Percentiles rank a stretch among this genome's conserved stretches.
These are phyloP conservation scores for Helicoverpa assulta DNA, from an alignment of 2,888 invertebrate species.

Conservation along the genomic window DNA sequence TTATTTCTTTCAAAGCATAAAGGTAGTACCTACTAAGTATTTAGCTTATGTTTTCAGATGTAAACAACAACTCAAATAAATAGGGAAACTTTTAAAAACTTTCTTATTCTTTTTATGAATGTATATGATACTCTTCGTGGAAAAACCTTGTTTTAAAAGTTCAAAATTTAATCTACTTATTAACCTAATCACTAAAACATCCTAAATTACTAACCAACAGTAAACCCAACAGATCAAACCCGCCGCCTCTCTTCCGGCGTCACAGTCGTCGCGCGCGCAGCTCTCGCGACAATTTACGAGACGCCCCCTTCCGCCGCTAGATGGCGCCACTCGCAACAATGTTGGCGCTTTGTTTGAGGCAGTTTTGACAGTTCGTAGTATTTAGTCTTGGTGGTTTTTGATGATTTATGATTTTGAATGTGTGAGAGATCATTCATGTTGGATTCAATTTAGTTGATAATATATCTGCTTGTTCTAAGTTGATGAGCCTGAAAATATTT, in stretches of 20 bases:
- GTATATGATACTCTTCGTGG: too few species aligned
- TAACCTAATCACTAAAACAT: neutral
- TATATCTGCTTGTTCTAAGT: too few species aligned
- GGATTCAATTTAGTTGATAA: neutral
- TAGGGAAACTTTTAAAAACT: too few species aligned
- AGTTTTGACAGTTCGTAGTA: slow-evolving; percentile 33
- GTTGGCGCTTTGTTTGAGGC: slow-evolving; percentile 43
- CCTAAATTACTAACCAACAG: slow-evolving; percentile 13
- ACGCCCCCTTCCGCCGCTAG: slow-evolving; percentile 69
- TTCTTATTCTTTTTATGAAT: too few species aligned
- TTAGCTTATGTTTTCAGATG: too few species aligned
- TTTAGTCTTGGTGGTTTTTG: slow-evolving; percentile 29
- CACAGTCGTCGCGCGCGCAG: slow-evolving; percentile 56
- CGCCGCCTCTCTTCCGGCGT: slow-evolving; percentile 47
- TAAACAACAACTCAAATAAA: too few species aligned
- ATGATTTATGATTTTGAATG: neutral
- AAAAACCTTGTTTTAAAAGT: too few species aligned
- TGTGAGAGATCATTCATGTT: neutral
- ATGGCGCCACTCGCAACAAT: slow-evolving; percentile 67
- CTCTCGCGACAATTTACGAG: slow-evolving; percentile 65
- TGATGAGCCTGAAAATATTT: too few species aligned
- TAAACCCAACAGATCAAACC: slow-evolving; percentile 30
- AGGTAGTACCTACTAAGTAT: too few species aligned
- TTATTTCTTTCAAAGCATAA: too few species aligned
- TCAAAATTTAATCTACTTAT: neutral